These are phyloP conservation scores for Sapayoa aenigma DNA, from an alignment of 2,113 vertebrate genomes.

Conservation along the genomic window DNA sequence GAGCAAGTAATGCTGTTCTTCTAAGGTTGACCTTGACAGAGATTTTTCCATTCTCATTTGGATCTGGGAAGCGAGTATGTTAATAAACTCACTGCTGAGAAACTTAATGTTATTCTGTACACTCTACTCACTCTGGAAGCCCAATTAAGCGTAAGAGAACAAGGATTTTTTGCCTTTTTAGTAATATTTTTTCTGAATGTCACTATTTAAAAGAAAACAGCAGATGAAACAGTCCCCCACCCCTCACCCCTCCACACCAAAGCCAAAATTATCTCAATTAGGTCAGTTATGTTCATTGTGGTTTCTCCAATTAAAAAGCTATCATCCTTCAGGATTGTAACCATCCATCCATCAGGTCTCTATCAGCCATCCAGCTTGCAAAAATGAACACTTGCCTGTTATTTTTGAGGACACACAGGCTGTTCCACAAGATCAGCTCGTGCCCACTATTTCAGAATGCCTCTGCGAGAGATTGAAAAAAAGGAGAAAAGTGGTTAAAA, in stretches of 20 bases:
- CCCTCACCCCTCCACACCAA: background rate
- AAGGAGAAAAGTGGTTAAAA: constrained; percentile 21
- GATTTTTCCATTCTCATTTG: background rate
- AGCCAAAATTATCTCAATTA: background rate
- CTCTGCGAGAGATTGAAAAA: constrained; percentile 4
- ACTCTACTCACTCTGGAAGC: background rate
- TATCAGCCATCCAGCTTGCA: background rate
- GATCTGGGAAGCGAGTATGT: background rate
- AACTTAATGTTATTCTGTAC: background rate
- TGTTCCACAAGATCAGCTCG: background rate
- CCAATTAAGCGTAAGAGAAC: background rate
- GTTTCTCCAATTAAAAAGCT: background rate
- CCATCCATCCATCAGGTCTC: background rate
- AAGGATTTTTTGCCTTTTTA: background rate
- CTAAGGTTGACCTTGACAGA: background rate
- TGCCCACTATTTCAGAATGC: constrained; percentile 24
- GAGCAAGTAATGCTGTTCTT: background rate
- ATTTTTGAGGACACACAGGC: constrained; percentile 8
- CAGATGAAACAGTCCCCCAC: background rate
- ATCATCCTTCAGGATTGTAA: background rate
- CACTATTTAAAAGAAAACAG: background rate
- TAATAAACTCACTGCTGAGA: background rate
- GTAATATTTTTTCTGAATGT: background rate
- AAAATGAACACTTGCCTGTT: background rate
- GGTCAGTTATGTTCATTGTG: background rate